Evolutionary conservation across 2,797 vertebrate species (phyloP).

Genomic region (Acanthornis magna): DNA sequence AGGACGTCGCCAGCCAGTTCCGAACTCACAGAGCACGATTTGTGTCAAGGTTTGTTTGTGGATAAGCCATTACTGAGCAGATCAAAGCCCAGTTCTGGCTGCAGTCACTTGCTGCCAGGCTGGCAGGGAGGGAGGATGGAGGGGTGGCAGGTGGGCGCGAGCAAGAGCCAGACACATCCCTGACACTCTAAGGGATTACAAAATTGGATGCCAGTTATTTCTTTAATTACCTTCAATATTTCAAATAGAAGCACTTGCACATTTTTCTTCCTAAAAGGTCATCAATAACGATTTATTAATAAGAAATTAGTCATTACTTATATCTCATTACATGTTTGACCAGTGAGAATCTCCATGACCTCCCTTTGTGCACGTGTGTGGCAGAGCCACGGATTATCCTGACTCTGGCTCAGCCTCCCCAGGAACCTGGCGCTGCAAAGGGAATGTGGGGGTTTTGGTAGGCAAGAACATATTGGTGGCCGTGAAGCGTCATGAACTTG

Average conservation of each 20-base stretch:
- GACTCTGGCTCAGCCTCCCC: background rate
- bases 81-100: fast-evolving
- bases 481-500: background rate
- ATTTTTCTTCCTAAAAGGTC: background rate
- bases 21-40: fast-evolving
- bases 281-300: background rate
- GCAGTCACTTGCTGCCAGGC: background rate
- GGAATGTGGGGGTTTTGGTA: background rate
- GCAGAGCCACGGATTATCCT: fast-evolving
- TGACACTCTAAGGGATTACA: fast-evolving
- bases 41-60: fast-evolving
- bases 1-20: no score
- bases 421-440: background rate
- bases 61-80: background rate
- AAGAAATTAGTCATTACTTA: background rate
- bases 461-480: background rate
- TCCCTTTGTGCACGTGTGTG: background rate
- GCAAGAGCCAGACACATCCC: background rate
- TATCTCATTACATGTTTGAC: background rate
- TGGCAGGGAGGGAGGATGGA: background rate
- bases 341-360: fast-evolving
- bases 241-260: background rate
- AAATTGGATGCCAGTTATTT: background rate
- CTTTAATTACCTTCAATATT: background rate
- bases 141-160: fast-evolving